Evolutionary conservation across 2,113 vertebrate species (phyloP), one percentile per base, ranked within the genome.

Genomic region (Mionectes macconnelli): DNA sequence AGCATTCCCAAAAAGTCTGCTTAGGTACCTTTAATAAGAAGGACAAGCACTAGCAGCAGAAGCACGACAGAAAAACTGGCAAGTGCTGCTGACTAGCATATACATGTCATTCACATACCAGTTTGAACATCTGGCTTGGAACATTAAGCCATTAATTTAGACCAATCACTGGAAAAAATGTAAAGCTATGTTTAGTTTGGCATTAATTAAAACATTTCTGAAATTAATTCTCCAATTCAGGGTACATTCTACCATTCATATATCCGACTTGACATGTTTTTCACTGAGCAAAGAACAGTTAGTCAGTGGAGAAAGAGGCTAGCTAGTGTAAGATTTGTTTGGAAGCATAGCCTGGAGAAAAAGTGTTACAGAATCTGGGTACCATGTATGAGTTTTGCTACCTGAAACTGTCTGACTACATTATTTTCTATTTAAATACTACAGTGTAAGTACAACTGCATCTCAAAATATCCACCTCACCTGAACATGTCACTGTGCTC

Each of bases 141-240:
- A 96, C 76, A 94, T 87, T 87, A 95, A 94, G 66, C 63, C 93
- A 93, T 87, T 94, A 95, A 93, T 91, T 96, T 93, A 94, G 69
- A 95, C 33, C 84, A 80, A 95, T 68, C 84, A 87, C 81, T 79
- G 40, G 80, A 94, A 94, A 96, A 91, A 89, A 94, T 63, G 60
- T 89, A 95, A 96, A 93, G 81, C 81, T 79, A 45, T 81, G 31
- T 94, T 96, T 93, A 93, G 87, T 82, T 87, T 85, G 49, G 74
- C 87, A 95, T 93, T 86, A 89, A 74, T 35, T 87, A 84, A 84
- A 94, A 89, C 44, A 55, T 59, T 84, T 87, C 66, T 72, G 64
- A 93, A 87, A 64, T 56, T 74, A 81, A 30, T 75, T 94, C 44
- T 33, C 49, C 44, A 64, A 56, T 60, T 87, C 47, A 75, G 60